phyloP scores from a whole-genome alignment of 2,888 invertebrate species.

The Athalia rosae region DNA sequence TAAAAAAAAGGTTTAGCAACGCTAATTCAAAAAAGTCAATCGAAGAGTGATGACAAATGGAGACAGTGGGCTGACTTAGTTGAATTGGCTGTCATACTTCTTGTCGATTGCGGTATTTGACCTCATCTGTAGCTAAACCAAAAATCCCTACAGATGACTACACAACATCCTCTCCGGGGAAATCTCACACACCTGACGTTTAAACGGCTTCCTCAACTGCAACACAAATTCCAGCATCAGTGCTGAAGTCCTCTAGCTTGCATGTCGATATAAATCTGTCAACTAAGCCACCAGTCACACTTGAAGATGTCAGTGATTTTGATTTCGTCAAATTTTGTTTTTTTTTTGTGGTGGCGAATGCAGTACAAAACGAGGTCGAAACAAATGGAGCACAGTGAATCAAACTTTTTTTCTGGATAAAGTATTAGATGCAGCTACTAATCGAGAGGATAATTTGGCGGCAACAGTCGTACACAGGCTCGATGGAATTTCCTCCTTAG shows the following conservation, averaged over 20 bases:
- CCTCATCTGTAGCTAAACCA: slow-evolving; percentile 11
- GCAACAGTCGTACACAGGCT: slow-evolving; percentile 13
- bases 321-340: slow-evolving; percentile 14
- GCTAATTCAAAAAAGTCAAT: neutral
- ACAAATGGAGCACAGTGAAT: neutral
- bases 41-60: slow-evolving; percentile 4
- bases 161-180: slow-evolving; percentile 8
- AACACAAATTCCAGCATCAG: neutral
- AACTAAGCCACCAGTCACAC: neutral
- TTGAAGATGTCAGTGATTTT: slow-evolving; percentile 11
- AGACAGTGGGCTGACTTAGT: slow-evolving; percentile 8
- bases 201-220: slow-evolving; percentile 19
- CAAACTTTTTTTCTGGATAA: slow-evolving; percentile 9
- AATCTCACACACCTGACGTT: slow-evolving; percentile 12
- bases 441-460: slow-evolving; percentile 9
- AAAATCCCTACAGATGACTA: neutral
- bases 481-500: slow-evolving; percentile 29
- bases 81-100: neutral
- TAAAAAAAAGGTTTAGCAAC: slow-evolving; percentile 16
- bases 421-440: slow-evolving; percentile 9
- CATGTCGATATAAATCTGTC: neutral
- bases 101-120: slow-evolving; percentile 17
- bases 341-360: slow-evolving; percentile 7
- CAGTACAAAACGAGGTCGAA: slow-evolving; percentile 4
- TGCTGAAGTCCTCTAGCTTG: slow-evolving; percentile 6